Conservation (phyloP, 2,888 invertebrate genomes). For the Ceraclea dissimilis region DNA sequence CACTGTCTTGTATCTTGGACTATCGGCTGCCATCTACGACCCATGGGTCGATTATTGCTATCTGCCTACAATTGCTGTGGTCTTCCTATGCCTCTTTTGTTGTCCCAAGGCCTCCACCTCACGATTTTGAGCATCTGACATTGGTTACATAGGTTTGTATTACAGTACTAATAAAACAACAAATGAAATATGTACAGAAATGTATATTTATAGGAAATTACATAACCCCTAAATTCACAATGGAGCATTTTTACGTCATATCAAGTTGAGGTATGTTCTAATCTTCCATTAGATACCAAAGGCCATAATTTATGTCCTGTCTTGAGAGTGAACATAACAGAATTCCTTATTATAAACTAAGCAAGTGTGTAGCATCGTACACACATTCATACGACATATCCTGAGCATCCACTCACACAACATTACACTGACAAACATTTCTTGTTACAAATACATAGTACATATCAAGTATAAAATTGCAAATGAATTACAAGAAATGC, state of each 20-base stretch:
- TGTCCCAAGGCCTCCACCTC: too few relatives aligned
- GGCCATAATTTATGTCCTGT: conserved; percentile 28
- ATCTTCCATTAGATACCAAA: conserved; percentile 37
- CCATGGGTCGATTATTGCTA: too few relatives aligned
- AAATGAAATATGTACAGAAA: conserved; percentile 48
- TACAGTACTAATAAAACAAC: conserved; percentile 37
- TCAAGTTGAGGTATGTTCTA: conserved; percentile 35
- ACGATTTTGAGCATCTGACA: too few relatives aligned
- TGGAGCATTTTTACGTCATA: conserved; percentile 33
- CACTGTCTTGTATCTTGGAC: too few relatives aligned
- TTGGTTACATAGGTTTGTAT: too few relatives aligned
- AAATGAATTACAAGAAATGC: neutral
- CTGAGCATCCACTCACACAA: neutral
- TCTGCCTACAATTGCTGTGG: too few relatives aligned
- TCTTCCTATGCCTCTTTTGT: too few relatives aligned
- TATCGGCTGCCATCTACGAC: too few relatives aligned
- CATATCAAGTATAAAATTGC: neutral
- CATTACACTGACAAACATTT: neutral
- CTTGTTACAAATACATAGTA: neutral
- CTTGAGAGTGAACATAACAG: neutral
- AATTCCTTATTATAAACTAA: neutral
- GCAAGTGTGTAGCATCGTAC: neutral
- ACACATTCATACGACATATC: neutral
- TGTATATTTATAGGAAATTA: conserved; percentile 46
- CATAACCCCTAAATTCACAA: conserved; percentile 38